These are phyloP conservation scores for Dyspetes luteomarginatus DNA, from an alignment of 2,888 invertebrate species.

Conservation along the genomic window DNA sequence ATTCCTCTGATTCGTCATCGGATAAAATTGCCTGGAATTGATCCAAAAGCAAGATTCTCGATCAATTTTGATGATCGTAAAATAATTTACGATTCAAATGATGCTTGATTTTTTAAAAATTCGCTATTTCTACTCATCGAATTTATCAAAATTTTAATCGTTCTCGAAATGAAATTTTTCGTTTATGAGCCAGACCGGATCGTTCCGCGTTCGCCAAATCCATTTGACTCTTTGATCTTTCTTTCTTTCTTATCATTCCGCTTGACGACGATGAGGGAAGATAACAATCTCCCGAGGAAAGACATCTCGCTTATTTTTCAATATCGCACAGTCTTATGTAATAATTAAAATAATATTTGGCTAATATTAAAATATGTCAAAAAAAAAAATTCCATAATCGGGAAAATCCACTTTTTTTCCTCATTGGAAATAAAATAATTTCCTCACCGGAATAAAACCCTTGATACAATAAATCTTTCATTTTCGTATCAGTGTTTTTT, in stretches of 20 bases:
- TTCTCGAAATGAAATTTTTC: background rate
- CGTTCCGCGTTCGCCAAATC: background rate
- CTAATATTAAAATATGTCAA: no score
- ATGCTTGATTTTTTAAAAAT: background rate
- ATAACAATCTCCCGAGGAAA: background rate
- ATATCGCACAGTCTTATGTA: background rate
- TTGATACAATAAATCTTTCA: no score
- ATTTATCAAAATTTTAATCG: background rate
- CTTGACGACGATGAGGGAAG: background rate
- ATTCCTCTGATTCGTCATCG: no score
- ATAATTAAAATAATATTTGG: background rate
- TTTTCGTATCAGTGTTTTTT: no score
- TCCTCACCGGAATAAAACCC: no score
- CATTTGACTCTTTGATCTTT: background rate
- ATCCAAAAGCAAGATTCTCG: background rate
- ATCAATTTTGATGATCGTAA: background rate
- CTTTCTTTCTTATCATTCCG: slow-evolving; percentile 5
- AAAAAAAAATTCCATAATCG: background rate
- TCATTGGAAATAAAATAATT: no score
- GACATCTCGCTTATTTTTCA: background rate
- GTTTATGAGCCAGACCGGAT: background rate
- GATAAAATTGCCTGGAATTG: no score
- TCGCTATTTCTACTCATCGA: background rate
- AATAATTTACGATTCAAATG: background rate
- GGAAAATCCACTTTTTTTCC: background rate